Evolutionary conservation across 2,888 invertebrate genomes (phyloP).

Genomic region (Miltochrista miniata): DNA sequence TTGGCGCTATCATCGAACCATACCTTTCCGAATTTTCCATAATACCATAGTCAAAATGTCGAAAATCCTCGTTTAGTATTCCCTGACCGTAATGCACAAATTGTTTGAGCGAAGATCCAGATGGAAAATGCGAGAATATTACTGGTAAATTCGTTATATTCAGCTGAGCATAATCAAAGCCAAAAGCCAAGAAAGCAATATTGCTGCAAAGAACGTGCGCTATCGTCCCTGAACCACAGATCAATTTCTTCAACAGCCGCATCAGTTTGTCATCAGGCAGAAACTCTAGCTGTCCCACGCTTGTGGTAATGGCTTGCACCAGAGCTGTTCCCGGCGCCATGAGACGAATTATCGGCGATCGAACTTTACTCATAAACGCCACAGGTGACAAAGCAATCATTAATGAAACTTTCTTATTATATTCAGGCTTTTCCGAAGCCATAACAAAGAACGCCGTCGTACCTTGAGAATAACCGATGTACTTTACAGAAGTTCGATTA

Average conservation of each 20-base stretch:
- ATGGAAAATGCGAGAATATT: constrained; percentile 78
- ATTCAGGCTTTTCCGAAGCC: constrained; percentile 78
- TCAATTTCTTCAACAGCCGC: constrained; percentile 60
- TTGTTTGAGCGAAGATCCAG: constrained; percentile 81
- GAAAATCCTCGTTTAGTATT: constrained; percentile 53
- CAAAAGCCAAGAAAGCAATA: constrained; percentile 83
- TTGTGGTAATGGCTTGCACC: constrained; percentile 43
- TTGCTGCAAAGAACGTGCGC: constrained; percentile 83
- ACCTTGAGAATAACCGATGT: constrained; percentile 89
- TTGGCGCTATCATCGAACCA: constrained; percentile 50
- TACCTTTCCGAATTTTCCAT: constrained; percentile 54
- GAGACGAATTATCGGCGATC: constrained; percentile 58
- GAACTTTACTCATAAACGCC: constrained; percentile 72
- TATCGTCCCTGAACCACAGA: constrained; percentile 71
- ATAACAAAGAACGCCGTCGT: constrained; percentile 84
- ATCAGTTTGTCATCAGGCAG: constrained; percentile 82
- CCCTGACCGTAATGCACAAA: constrained; percentile 81
- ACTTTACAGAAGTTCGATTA: constrained; percentile 80
- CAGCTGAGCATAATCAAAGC: constrained; percentile 82
- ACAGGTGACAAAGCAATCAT: constrained; percentile 84
- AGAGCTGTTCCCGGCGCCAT: constrained; percentile 50
- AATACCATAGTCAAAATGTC: constrained; percentile 58
- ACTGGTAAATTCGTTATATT: constrained; percentile 84
- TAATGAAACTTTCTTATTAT: constrained; percentile 79
- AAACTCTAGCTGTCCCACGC: constrained; percentile 85